A percentile compares a stretch with the other conserved stretches of the same genome.
These are phyloP conservation scores for Hydrozoanthus gracilis DNA, from an alignment of 92 coral and sea anemone genomes.

Conservation along the genomic window DNA sequence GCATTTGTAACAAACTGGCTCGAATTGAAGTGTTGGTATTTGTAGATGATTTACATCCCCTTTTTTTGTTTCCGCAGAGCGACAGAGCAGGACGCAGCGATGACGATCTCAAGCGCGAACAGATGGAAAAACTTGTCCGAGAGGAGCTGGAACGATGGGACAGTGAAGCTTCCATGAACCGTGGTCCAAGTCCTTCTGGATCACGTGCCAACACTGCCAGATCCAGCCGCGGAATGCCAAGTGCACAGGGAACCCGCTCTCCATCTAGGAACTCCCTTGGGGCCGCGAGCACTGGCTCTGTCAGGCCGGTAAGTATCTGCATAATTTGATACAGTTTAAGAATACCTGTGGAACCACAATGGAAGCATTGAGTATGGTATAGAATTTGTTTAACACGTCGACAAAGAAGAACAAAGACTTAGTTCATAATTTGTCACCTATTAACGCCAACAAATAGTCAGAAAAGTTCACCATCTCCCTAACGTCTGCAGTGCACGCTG, in stretches of 20 bases:
- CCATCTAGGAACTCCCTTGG: slow-evolving; percentile 74
- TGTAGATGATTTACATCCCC: no score
- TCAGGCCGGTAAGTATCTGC: slow-evolving; percentile 43
- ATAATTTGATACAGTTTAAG: neutral
- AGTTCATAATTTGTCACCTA: no score
- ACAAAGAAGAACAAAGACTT: no score
- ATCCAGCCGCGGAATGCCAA: slow-evolving; percentile 80
- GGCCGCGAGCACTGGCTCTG: slow-evolving; percentile 72
- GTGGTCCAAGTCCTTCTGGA: slow-evolving; percentile 82
- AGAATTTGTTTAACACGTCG: no score
- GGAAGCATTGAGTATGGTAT: no score
- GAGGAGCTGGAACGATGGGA: slow-evolving; percentile 99
- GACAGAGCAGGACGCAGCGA: slow-evolving; percentile 89
- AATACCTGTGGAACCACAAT: neutral
- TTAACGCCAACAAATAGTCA: no score
- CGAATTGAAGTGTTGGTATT: no score
- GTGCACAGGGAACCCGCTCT: slow-evolving; percentile 70
- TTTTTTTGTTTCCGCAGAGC: slow-evolving; percentile 58
- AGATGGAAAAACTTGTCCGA: slow-evolving; percentile 97
- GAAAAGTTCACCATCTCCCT: no score
- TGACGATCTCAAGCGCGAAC: slow-evolving; percentile 92
- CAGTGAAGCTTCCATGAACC: slow-evolving; percentile 94
- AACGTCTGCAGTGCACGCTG: no score
- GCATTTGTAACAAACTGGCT: no score
- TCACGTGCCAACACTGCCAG: slow-evolving; percentile 94